These are phyloP conservation scores for Nemurella pictetii DNA, from an alignment of 2,888 invertebrate genomes.

Conservation along the genomic window DNA sequence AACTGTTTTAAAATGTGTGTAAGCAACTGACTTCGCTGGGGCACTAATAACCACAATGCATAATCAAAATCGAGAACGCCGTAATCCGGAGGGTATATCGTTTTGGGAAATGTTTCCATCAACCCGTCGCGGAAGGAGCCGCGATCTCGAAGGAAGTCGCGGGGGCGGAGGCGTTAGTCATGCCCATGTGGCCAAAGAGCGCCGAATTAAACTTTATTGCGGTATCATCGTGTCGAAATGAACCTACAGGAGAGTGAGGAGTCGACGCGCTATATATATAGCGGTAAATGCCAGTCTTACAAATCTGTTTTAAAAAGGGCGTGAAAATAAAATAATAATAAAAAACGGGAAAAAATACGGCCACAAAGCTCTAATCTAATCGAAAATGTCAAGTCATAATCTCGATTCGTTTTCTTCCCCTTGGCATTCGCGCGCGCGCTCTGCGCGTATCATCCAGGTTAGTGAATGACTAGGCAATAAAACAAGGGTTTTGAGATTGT, in stretches of 20 bases:
- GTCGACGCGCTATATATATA: not conserved
- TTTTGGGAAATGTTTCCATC: not conserved
- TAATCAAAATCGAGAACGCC: too few relatives aligned
- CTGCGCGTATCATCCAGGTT: conserved; percentile 1
- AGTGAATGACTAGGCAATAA: conserved; percentile 1
- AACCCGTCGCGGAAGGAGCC: not conserved
- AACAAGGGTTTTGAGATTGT: not conserved
- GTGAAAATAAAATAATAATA: not conserved
- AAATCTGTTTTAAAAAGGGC: conserved; percentile 2
- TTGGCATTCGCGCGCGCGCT: not conserved
- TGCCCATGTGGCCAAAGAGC: not conserved
- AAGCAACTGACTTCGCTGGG: not conserved
- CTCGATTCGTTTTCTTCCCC: conserved; percentile 3
- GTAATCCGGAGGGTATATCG: too few relatives aligned
- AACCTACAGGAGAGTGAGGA: not conserved
- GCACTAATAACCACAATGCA: too few relatives aligned
- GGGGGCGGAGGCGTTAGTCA: not conserved
- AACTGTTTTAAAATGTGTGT: too few relatives aligned
- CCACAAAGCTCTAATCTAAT: not conserved
- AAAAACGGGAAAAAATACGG: not conserved
- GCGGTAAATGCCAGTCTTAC: conserved; percentile 18
- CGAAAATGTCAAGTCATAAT: conserved; percentile 12
- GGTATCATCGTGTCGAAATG: not conserved
- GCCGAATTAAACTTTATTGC: not conserved
- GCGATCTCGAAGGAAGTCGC: not conserved